These are phyloP conservation scores for Ditula angustiorana DNA, from an alignment of 2,888 invertebrate species.

Conservation along the genomic window DNA sequence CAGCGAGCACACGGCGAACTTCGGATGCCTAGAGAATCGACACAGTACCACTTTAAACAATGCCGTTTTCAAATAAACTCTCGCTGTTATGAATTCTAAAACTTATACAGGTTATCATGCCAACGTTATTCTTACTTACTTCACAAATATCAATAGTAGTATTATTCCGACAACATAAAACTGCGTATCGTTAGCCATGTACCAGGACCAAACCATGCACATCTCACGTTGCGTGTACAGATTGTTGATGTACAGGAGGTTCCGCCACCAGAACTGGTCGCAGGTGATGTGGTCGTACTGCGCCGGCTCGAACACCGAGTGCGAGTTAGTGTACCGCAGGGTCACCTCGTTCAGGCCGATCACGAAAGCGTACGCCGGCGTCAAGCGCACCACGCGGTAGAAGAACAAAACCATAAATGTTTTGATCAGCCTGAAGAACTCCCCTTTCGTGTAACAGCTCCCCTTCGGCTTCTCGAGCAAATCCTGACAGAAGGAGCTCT, in stretches of 20 bases:
- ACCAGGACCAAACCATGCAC: slow-evolving; percentile 94
- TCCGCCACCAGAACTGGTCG: slow-evolving; percentile 93
- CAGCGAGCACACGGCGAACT: slow-evolving; percentile 86
- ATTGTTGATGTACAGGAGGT: slow-evolving; percentile 93
- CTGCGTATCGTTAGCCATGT: slow-evolving; percentile 92
- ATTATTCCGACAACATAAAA: slow-evolving; percentile 90
- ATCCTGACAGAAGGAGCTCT: slow-evolving; percentile 78
- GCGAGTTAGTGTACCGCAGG: slow-evolving; percentile 89
- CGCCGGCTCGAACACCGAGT: slow-evolving; percentile 90
- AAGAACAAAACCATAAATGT: slow-evolving; percentile 80
- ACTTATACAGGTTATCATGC: not conserved
- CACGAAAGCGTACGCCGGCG: slow-evolving; percentile 93
- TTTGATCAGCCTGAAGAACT: slow-evolving; percentile 69
- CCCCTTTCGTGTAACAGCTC: slow-evolving; percentile 66
- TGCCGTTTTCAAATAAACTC: not conserved
- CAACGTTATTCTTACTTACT: slow-evolving; percentile 77
- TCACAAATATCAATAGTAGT: slow-evolving; percentile 87
- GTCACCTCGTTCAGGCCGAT: slow-evolving; percentile 90
- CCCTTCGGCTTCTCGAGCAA: slow-evolving; percentile 68
- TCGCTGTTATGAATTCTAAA: not conserved
- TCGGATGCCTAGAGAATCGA: slow-evolving; percentile 82
- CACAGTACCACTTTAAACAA: not conserved
- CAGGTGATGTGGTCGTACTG: slow-evolving; percentile 90
- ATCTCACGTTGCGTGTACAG: slow-evolving; percentile 90
- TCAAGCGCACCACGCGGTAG: slow-evolving; percentile 88